Conservation (phyloP, 1,140 invertebrate species). For the Solen grandis region DNA sequence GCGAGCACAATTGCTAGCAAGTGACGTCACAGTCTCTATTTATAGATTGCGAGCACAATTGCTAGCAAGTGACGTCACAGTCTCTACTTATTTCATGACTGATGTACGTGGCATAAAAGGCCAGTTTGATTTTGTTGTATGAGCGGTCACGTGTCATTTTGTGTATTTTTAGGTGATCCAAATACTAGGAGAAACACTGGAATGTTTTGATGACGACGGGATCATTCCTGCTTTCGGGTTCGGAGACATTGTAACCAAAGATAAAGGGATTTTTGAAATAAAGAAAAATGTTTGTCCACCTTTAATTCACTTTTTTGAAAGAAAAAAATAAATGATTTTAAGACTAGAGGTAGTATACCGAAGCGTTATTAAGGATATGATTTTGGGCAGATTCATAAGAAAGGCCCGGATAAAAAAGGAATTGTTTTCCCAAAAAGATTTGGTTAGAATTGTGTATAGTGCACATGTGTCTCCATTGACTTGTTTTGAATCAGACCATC, state of each 20-base stretch:
- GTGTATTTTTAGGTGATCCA: constrained; percentile 74
- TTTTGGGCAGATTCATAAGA: not conserved
- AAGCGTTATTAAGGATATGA: not conserved
- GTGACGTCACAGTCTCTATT: no score
- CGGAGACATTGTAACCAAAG: constrained; percentile 79
- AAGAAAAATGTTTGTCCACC: constrained; percentile 54
- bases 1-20: no score
- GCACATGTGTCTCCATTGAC: not conserved
- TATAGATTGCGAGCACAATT: no score
- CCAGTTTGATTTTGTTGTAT: not conserved
- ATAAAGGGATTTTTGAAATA: constrained; percentile 79
- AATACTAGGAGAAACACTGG: constrained; percentile 80
- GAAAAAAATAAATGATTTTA: not conserved
- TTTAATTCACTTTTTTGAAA: no score
- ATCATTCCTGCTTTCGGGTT: constrained; percentile 81
- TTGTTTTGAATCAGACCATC: no score
- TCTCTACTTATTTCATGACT: not conserved
- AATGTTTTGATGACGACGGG: constrained; percentile 78
- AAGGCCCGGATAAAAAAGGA: not conserved
- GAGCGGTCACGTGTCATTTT: not conserved
- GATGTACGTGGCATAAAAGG: not conserved
- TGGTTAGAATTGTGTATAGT: not conserved
- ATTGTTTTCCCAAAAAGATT: not conserved
- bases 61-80: no score
- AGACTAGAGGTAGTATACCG: not conserved